Evolutionary conservation across 92 coral and sea anemone species (phyloP), one percentile per base, ranked within the genome.

Genomic region (Heliopora coerulea): DNA sequence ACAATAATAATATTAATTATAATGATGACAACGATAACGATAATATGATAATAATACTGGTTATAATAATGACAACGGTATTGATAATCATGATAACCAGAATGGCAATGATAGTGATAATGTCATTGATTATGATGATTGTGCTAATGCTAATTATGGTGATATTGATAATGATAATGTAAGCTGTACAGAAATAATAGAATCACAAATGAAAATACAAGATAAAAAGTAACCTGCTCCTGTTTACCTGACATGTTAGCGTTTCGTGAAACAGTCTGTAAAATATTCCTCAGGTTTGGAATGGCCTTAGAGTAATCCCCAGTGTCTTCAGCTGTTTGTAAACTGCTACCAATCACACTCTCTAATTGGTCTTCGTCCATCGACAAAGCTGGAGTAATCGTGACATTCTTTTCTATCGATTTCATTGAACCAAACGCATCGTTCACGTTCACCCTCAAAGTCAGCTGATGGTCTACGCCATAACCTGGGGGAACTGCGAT

Each of bases 371-470:
- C 31, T 27, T 67, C 74, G 27, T 67, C 59, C 0, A 67, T 46
- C 24, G n/a, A 37, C 24, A 40, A 8, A 19, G 73, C 49, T 15
- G 78, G 73, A 40, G 18, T 69, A 14, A 81, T 74, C 0, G 83
- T 83, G n/a, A 83, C 52, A 17, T 59, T 77, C 42, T 59, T 14
- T 4, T 66, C 75, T 59, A 50, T 27, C 33, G 29, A 34, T 21
- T 74, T 69, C 79, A 29, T 28, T 24, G 89, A 80, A 0, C 81
- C 83, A 75, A 75, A 85, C 57, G 64, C 56, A 54, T 85, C 89
- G 37, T 2, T 42, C 11, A 85, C 89, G 21, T 54, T 50, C 6
- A 80, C 58, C 12, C 69, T 25, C 19, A 85, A 27, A 19, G 59
- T 33, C 15, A 85, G 72, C 31, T 25, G 49, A 28, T 68, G 29